A percentile compares a stretch with the other conserved stretches of the same genome.
Conservation (phyloP, 2,888 invertebrate genomes). For the Leucoma salicis region DNA sequence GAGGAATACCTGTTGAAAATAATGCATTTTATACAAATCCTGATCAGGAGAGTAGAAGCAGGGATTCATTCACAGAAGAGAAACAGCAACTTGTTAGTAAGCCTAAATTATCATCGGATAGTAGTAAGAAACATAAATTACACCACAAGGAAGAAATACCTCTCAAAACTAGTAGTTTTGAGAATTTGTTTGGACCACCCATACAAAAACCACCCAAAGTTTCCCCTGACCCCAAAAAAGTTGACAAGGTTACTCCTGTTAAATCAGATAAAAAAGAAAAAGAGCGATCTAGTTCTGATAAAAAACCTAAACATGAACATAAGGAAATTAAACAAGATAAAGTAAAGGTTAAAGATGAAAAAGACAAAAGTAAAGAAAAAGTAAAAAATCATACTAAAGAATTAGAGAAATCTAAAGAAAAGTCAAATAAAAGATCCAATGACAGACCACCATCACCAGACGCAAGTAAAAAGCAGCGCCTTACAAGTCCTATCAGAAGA, state of each 20-base stretch:
- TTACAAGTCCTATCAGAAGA: slow-evolving; percentile 58
- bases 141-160: slow-evolving; percentile 80
- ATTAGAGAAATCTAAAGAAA: slow-evolving; percentile 79
- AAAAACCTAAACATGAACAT: slow-evolving; percentile 74
- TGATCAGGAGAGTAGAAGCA: slow-evolving; percentile 80
- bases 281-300: slow-evolving; percentile 69
- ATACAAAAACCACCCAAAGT: slow-evolving; percentile 89
- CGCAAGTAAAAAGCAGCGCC: slow-evolving; percentile 58
- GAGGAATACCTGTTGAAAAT: slow-evolving; percentile 83
- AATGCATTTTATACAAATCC: slow-evolving; percentile 73
- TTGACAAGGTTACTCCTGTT: slow-evolving; percentile 51
- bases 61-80: slow-evolving; percentile 82
- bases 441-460: slow-evolving; percentile 70
- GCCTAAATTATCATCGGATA: slow-evolving; percentile 85
- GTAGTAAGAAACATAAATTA: slow-evolving; percentile 83
- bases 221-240: slow-evolving; percentile 85
- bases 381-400: slow-evolving; percentile 81
- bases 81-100: slow-evolving; percentile 85
- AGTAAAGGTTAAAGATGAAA: slow-evolving; percentile 73
- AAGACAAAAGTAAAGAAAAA: slow-evolving; percentile 74
- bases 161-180: slow-evolving; percentile 85
- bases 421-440: slow-evolving; percentile 73
- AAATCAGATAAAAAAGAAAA: slow-evolving; percentile 83
- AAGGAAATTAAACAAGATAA: slow-evolving; percentile 74
- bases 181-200: slow-evolving; percentile 91